phyloP scores from a whole-genome alignment of 2,797 vertebrate genomes.

The Rhinichthys osculus region DNA sequence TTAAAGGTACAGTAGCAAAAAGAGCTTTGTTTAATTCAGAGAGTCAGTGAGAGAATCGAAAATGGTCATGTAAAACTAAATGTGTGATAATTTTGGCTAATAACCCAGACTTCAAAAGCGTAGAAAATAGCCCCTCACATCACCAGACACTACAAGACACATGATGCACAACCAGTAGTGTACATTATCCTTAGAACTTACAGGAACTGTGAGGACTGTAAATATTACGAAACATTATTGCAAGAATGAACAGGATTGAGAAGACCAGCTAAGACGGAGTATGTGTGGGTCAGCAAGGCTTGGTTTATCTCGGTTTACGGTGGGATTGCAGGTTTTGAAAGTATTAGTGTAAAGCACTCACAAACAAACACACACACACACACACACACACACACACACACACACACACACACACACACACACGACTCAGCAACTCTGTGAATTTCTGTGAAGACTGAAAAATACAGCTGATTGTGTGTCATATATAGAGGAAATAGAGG shows the following conservation, averaged over 20 bases:
- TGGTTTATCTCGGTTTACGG: constrained; percentile 61
- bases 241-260: constrained; percentile 42
- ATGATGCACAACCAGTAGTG: constrained; percentile 26
- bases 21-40: neutral
- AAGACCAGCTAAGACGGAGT: constrained; percentile 42
- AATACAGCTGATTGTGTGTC: constrained; percentile 35
- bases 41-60: neutral
- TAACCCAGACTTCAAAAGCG: neutral
- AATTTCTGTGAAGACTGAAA: constrained; percentile 24
- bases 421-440: constrained; percentile 37
- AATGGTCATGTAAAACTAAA: neutral
- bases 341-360: constrained; percentile 48
- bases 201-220: constrained; percentile 32
- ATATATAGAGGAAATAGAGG: neutral
- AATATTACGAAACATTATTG: constrained; percentile 48
- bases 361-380: neutral
- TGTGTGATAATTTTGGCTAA: neutral
- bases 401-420: neutral
- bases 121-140: neutral
- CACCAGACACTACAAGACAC: constrained; percentile 24
- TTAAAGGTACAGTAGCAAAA: too few relatives aligned
- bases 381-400: neutral
- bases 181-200: constrained; percentile 23
- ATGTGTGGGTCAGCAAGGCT: constrained; percentile 62
- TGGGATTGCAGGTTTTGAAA: constrained; percentile 55